Percentiles rank a stretch among this genome's conserved stretches.
These are phyloP conservation scores for Eremophila alpestris DNA, from an alignment of 2,797 vertebrate species.

Conservation along the genomic window DNA sequence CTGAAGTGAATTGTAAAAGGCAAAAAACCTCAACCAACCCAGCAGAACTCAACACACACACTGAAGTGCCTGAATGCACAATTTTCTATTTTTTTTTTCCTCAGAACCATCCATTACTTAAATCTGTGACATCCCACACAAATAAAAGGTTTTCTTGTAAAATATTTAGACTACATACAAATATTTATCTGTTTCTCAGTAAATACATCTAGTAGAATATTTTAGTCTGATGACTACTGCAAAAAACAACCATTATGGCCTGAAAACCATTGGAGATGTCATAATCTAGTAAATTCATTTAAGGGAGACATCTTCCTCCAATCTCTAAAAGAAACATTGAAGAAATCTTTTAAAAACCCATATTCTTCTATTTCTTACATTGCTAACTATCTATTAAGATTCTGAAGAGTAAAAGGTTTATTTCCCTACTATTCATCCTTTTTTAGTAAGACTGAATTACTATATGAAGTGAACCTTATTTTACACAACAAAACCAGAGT, in stretches of 20 bases:
- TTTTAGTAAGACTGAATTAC: background rate
- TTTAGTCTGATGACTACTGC: background rate
- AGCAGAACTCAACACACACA: background rate
- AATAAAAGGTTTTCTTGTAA: background rate
- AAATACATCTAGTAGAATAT: background rate
- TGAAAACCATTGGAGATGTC: background rate
- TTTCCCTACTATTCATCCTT: background rate
- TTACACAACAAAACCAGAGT: background rate
- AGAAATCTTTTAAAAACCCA: background rate
- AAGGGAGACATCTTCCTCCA: background rate
- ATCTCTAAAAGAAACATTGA: background rate
- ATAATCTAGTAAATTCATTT: background rate
- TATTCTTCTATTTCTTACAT: background rate
- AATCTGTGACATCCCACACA: background rate
- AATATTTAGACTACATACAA: background rate
- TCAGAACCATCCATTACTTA: background rate
- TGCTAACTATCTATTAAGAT: background rate
- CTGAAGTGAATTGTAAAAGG: background rate
- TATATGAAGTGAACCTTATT: background rate
- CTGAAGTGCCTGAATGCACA: background rate
- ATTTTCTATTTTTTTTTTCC: background rate
- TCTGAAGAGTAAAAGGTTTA: background rate
- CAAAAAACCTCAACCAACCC: rapidly evolving
- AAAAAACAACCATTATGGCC: background rate
- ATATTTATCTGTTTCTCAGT: background rate